Percentiles rank a stretch among this genome's conserved stretches.
Conservation (phyloP, 2,113 vertebrate genomes). For the Dicentrarchus labrax region DNA sequence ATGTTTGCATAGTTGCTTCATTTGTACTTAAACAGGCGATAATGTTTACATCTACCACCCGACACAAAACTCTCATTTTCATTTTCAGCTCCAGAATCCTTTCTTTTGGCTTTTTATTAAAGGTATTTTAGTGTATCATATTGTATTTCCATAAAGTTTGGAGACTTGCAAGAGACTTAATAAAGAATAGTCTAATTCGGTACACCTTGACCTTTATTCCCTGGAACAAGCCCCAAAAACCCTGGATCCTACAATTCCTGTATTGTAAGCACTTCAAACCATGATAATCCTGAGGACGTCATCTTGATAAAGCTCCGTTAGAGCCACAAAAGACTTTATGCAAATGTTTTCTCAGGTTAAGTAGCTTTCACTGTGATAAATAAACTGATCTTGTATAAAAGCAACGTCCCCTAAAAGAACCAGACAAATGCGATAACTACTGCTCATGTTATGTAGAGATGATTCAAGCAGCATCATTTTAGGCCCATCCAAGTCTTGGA, state of each 20-base stretch:
- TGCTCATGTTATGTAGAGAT: constrained; percentile 4
- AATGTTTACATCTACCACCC: constrained; percentile 12
- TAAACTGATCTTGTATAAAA: neutral
- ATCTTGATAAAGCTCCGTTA: neutral
- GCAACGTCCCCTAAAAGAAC: neutral
- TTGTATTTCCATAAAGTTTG: neutral
- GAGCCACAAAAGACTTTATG: neutral
- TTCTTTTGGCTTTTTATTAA: neutral
- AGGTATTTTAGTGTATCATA: neutral
- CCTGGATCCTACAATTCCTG: neutral
- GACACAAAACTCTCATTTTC: neutral
- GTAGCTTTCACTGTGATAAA: neutral
- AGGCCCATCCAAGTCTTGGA: neutral
- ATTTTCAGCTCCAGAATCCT: neutral
- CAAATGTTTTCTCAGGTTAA: constrained; percentile 3
- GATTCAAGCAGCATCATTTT: constrained; percentile 18
- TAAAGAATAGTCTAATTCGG: neutral
- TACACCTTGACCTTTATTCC: neutral
- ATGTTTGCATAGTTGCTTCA: neutral
- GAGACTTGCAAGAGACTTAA: neutral
- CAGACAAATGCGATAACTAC: neutral
- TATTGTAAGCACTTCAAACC: neutral
- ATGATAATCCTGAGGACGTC: neutral
- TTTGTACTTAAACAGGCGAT: constrained; percentile 4
- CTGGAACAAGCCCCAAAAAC: neutral